Percentiles rank a stretch among this genome's conserved stretches.
Evolutionary conservation across 2,888 invertebrate species (phyloP).

Genomic region (Phaedon cochleariae): DNA sequence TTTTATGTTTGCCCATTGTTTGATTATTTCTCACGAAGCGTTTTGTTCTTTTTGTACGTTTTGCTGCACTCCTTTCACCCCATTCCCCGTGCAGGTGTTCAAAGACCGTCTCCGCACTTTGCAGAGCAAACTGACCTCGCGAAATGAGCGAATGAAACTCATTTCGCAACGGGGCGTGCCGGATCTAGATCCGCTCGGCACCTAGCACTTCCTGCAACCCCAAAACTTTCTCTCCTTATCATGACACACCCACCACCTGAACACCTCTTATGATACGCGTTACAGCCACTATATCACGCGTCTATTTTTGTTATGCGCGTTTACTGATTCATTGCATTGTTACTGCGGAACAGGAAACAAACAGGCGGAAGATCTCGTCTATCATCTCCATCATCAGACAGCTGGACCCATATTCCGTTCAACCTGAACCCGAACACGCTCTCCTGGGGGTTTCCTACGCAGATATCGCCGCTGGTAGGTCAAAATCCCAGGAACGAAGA

Average conservation of each 20-base stretch:
- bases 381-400: constrained; percentile 76
- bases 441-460: constrained; percentile 69
- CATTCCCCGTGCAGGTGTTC: constrained; percentile 72
- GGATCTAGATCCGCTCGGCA: constrained; percentile 79
- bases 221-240: constrained; percentile 45
- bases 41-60: constrained; percentile 62
- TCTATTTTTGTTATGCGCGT: constrained; percentile 41
- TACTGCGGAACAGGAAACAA: constrained; percentile 63
- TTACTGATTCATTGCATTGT: constrained; percentile 55
- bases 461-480: constrained; percentile 74
- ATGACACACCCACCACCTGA: constrained; percentile 36
- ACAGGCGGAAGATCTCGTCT: constrained; percentile 75
- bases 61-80: constrained; percentile 59
- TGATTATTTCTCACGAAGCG: constrained; percentile 55
- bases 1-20: constrained; percentile 50
- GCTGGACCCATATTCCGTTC: constrained; percentile 78
- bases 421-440: constrained; percentile 64
- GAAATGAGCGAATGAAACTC: constrained; percentile 87
- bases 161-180: constrained; percentile 88
- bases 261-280: constrained; percentile 25
- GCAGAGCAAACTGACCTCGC: constrained; percentile 87
- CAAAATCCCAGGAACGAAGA: constrained; percentile 53
- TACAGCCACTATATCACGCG: constrained; percentile 61
- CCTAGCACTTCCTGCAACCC: constrained; percentile 56
- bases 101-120: constrained; percentile 86